These are phyloP conservation scores for Ellobius talpinus DNA, from an alignment of 2,113 vertebrate genomes.

Conservation along the genomic window DNA sequence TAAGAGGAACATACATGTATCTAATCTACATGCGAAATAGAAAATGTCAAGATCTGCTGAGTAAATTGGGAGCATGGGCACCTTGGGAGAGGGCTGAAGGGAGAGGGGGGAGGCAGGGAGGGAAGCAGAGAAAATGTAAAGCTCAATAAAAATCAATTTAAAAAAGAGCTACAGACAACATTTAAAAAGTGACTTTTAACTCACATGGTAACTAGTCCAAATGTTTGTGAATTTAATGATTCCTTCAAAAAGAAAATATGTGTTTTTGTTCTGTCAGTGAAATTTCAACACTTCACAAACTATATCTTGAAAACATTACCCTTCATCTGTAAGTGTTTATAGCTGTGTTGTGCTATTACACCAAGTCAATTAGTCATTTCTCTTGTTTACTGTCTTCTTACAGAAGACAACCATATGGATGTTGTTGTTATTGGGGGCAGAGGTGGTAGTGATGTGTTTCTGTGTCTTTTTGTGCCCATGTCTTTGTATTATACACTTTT, in stretches of 20 bases:
- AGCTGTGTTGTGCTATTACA: neutral
- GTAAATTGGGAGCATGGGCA: no score
- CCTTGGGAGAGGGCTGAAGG: no score
- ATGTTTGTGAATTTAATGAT: conserved; percentile 3
- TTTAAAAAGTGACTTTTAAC: neutral
- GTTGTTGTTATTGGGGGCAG: neutral
- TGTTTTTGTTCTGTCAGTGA: neutral
- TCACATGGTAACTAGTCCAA: neutral
- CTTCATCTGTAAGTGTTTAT: neutral
- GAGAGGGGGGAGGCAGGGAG: no score
- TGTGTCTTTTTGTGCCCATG: neutral
- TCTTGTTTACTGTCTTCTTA: neutral
- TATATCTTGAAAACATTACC: neutral
- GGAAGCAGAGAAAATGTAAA: no score
- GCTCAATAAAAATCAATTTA: no score
- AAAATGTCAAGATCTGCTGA: no score
- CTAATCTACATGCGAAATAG: no score
- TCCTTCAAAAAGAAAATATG: neutral
- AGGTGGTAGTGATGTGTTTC: neutral
- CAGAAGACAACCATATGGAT: neutral
- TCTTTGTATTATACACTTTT: neutral
- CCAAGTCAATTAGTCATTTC: neutral
- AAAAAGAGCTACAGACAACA: no score
- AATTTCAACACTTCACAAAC: conserved; percentile 19
- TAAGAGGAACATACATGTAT: no score